Conservation (phyloP, 2,888 invertebrate species). For the Monopis laevigella region DNA sequence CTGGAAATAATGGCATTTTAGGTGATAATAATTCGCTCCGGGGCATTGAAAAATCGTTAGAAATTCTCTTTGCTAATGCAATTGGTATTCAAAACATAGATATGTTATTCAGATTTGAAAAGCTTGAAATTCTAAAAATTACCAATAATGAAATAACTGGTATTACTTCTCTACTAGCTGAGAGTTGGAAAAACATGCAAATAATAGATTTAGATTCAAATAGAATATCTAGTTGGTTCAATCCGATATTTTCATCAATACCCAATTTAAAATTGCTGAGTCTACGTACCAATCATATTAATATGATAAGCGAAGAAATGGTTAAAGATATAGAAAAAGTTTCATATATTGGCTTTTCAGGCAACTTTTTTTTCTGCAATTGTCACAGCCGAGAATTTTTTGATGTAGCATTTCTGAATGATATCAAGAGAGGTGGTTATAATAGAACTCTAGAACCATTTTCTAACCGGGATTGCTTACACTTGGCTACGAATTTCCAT, state of each 20-base stretch:
- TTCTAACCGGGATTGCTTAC: neutral
- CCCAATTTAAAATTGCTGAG: constrained; percentile 45
- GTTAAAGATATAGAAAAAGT: constrained; percentile 56
- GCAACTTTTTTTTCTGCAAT: constrained; percentile 69
- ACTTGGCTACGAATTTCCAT: constrained; percentile 22
- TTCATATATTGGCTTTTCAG: constrained; percentile 55
- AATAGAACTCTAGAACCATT: neutral
- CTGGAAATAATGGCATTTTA: constrained; percentile 54
- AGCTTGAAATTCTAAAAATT: constrained; percentile 55
- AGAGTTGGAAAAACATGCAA: constrained; percentile 40
- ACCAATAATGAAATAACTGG: constrained; percentile 54
- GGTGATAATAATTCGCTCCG: constrained; percentile 33
- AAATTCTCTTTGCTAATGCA: constrained; percentile 51
- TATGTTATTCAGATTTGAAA: constrained; percentile 37
- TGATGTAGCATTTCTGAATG: constrained; percentile 33
- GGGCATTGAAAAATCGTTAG: constrained; percentile 44
- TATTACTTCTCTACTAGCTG: constrained; percentile 32
- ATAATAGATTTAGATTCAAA: constrained; percentile 63
- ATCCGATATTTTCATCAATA: constrained; percentile 39
- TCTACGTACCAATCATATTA: constrained; percentile 63
- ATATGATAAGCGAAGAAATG: constrained; percentile 65
- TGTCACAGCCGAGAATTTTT: constrained; percentile 63
- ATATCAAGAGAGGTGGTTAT: constrained; percentile 7
- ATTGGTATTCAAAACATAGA: constrained; percentile 41
- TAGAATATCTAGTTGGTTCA: constrained; percentile 65